A percentile compares a stretch with the other conserved stretches of the same genome.
phyloP scores from a whole-genome alignment of 2,113 vertebrate species.

The Muscicapa adusta region DNA sequence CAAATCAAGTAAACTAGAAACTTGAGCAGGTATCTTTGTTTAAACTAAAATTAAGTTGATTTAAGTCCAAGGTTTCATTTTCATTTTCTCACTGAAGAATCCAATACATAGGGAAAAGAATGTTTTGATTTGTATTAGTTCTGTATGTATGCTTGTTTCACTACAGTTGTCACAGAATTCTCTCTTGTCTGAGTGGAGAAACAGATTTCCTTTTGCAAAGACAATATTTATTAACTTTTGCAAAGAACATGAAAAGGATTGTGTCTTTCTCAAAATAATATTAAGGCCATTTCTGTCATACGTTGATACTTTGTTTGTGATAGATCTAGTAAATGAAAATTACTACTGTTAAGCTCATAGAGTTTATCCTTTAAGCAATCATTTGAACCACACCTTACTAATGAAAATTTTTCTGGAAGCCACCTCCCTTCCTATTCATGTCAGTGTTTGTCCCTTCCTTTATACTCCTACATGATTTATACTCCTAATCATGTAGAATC shows the following conservation, averaged over 20 bases:
- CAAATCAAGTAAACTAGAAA: neutral
- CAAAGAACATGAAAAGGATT: neutral
- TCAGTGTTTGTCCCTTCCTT: neutral
- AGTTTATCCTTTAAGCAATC: neutral
- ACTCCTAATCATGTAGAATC: neutral
- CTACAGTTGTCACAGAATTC: neutral
- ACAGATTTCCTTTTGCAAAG: neutral
- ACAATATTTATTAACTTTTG: neutral
- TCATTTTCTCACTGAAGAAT: neutral
- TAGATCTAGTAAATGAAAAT: neutral
- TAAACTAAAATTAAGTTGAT: neutral
- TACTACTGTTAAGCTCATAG: neutral
- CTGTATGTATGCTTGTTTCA: neutral
- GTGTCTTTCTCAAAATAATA: neutral
- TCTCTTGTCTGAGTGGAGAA: neutral
- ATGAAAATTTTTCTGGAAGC: slow-evolving; percentile 9
- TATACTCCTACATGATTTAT: neutral
- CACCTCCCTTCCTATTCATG: slow-evolving; percentile 22
- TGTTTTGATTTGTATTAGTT: neutral
- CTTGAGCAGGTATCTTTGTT: neutral
- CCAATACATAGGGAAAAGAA: neutral
- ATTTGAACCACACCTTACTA: slow-evolving; percentile 19
- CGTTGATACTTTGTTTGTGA: neutral
- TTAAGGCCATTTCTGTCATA: neutral
- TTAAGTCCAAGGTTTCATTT: neutral